These are phyloP conservation scores for Eonycteris spelaea DNA, from an alignment of 2,113 vertebrate genomes.

Conservation along the genomic window DNA sequence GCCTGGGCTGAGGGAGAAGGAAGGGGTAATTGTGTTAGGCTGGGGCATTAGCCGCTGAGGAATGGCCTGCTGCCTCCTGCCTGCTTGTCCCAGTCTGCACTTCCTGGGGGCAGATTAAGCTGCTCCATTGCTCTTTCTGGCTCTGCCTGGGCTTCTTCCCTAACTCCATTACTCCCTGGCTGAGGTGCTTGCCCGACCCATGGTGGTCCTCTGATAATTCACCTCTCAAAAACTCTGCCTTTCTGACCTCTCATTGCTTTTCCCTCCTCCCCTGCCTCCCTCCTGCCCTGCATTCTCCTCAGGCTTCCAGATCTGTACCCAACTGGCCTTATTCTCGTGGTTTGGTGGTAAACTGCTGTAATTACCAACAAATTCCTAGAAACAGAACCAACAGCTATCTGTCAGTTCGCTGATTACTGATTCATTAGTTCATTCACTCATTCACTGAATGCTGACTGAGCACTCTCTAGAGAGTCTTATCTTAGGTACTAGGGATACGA, in stretches of 20 bases:
- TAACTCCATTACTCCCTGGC: constrained; percentile 91
- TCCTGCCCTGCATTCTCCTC: rapidly evolving
- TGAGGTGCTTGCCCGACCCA: constrained; percentile 82
- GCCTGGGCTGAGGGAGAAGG: constrained; percentile 79
- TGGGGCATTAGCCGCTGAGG: constrained; percentile 85
- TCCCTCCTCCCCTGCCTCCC: not conserved
- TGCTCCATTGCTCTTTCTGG: constrained; percentile 89
- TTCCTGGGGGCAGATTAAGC: constrained; percentile 92
- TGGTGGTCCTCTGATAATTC: constrained; percentile 88
- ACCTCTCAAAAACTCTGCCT: constrained; percentile 92
- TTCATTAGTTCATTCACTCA: not conserved
- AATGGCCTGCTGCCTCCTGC: constrained; percentile 77
- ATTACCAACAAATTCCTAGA: not conserved
- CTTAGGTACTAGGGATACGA: not conserved
- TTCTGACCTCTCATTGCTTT: constrained; percentile 86
- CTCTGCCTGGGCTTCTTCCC: constrained; percentile 83
- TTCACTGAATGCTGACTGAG: not conserved
- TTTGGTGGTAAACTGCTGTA: not conserved
- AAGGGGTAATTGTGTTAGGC: constrained; percentile 94
- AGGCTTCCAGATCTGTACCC: constrained; percentile 13
- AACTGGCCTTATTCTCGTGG: constrained; percentile 24
- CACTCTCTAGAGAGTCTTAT: not conserved
- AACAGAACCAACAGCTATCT: not conserved
- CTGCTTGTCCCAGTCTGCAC: constrained; percentile 86
- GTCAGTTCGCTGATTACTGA: not conserved